phyloP scores from a whole-genome alignment of 2,888 invertebrate species.

The Macrosiphum euphorbiae region DNA sequence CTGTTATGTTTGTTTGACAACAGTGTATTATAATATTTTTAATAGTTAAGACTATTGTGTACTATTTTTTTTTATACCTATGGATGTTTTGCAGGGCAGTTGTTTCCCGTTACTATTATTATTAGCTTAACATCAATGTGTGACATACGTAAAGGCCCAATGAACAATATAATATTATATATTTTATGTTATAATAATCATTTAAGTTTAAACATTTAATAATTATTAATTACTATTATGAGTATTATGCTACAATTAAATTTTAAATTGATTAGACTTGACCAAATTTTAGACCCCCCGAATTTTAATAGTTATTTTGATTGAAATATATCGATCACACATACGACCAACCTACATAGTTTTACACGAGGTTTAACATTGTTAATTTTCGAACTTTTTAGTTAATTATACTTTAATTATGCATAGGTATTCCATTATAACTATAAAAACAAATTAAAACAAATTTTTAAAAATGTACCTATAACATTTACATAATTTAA shows the following conservation, averaged over 20 bases:
- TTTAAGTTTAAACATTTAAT: not conserved
- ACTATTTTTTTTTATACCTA: no score
- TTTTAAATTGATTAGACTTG: not conserved
- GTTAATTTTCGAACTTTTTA: no score
- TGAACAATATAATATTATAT: not conserved
- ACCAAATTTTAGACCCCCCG: not conserved
- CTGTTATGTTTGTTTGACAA: not conserved
- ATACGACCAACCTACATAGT: no score
- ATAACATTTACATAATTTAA: no score
- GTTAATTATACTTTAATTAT: no score
- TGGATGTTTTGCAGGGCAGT: not conserved
- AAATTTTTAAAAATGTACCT: no score
- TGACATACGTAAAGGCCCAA: not conserved
- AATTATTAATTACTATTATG: not conserved
- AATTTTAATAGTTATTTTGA: no score
- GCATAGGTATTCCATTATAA: no score
- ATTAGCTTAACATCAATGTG: not conserved
- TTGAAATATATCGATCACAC: no score
- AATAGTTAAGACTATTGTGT: not conserved
- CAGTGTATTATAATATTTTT: not conserved
- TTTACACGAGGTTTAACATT: no score
- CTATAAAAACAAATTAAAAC: no score
- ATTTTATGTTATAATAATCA: not conserved
- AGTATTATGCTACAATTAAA: not conserved
- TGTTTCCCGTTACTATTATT: not conserved